These are phyloP conservation scores for Macropis europaea DNA, from an alignment of 2,888 invertebrate genomes.

Conservation along the genomic window DNA sequence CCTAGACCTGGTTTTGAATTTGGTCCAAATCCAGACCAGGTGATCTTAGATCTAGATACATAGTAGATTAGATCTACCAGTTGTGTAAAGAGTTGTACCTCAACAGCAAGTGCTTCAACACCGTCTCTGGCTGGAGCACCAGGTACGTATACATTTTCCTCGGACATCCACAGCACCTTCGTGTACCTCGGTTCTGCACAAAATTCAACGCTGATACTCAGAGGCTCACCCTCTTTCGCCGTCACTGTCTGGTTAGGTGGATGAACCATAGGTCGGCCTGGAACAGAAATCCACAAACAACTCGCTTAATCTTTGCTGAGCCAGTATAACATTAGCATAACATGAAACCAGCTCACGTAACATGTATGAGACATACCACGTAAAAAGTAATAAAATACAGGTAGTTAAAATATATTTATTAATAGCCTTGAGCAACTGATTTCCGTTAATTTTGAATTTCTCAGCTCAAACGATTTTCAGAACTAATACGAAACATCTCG, in stretches of 20 bases:
- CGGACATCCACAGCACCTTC: constrained; percentile 84
- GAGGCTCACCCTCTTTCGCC: constrained; percentile 85
- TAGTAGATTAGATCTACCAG: too few relatives aligned
- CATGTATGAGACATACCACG: too few relatives aligned
- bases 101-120: constrained; percentile 72
- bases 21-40: too few relatives aligned
- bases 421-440: constrained; percentile 52
- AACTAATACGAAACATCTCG: too few relatives aligned
- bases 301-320: constrained; percentile 37
- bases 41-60: too few relatives aligned
- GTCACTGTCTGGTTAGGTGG: constrained; percentile 85
- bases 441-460: too few relatives aligned
- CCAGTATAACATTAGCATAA: too few relatives aligned
- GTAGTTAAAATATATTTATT: too few relatives aligned
- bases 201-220: constrained; percentile 87
- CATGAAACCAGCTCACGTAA: too few relatives aligned
- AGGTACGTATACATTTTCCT: constrained; percentile 81
- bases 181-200: constrained; percentile 88
- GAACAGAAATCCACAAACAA: constrained; percentile 67
- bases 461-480: too few relatives aligned
- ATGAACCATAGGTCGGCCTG: constrained; percentile 86
- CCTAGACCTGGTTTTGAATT: too few relatives aligned
- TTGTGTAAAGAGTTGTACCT: constrained; percentile 65
- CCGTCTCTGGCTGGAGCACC: constrained; percentile 80
- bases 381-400: too few relatives aligned